A percentile compares a stretch with the other conserved stretches of the same genome.
phyloP scores from a whole-genome alignment of 2,797 vertebrate species.

The Characodon lateralis region DNA sequence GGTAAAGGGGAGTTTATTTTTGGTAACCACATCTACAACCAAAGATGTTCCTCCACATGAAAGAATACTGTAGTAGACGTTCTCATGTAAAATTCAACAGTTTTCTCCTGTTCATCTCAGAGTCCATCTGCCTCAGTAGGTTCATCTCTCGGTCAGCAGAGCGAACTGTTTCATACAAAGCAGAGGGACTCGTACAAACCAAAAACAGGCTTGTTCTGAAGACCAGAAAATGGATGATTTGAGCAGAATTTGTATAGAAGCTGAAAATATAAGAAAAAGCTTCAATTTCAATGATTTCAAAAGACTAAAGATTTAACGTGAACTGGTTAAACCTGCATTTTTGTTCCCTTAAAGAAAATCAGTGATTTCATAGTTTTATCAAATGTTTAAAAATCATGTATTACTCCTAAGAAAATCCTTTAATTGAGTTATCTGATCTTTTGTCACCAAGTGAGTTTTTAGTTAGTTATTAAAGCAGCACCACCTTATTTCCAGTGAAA shows the following conservation, averaged over 20 bases:
- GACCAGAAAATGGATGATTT: not conserved
- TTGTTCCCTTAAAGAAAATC: not conserved
- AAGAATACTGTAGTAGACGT: conserved; percentile 14
- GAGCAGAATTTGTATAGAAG: not conserved
- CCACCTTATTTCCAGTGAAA: no score
- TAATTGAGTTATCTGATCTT: not conserved
- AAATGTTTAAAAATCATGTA: not conserved
- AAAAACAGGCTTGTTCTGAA: not conserved
- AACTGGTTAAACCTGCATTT: not conserved
- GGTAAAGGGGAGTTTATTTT: conserved; percentile 16
- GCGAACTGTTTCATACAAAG: conserved; percentile 1
- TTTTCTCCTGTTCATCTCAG: conserved; percentile 24
- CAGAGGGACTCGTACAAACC: not conserved
- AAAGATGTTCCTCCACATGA: conserved; percentile 19
- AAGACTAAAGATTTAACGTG: not conserved
- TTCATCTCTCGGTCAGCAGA: conserved; percentile 50
- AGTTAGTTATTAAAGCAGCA: not conserved
- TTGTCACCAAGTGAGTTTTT: not conserved
- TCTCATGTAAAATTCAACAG: conserved; percentile 56
- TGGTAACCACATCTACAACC: conserved; percentile 18
- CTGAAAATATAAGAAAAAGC: not conserved
- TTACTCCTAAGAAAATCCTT: not conserved
- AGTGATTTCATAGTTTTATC: not conserved
- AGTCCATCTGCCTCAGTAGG: conserved; percentile 46
- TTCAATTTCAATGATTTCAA: not conserved